phyloP scores from a whole-genome alignment of 2,797 vertebrate species.

The Poeciliopsis presidionis region DNA sequence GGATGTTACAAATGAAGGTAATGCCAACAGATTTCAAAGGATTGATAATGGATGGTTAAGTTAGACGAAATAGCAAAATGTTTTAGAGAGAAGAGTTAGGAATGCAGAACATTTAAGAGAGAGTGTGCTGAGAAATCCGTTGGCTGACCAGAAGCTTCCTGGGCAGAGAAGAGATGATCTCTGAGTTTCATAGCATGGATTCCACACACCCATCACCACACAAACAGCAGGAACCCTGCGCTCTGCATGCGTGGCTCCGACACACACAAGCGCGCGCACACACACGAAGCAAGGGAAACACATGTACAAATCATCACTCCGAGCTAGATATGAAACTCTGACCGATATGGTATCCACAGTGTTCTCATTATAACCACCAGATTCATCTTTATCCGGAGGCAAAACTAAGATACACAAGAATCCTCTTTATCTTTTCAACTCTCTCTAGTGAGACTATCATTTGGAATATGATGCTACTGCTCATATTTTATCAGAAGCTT shows the following conservation, averaged over 20 bases:
- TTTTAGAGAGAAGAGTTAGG: not conserved
- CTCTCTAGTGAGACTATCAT: constrained; percentile 6
- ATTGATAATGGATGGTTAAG: not conserved
- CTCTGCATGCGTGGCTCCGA: constrained; percentile 29
- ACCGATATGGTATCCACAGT: constrained; percentile 31
- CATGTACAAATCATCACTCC: constrained; percentile 34
- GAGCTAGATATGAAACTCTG: constrained; percentile 44
- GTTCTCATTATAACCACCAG: constrained; percentile 53
- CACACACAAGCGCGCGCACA: constrained; percentile 10
- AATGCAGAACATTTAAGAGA: constrained; percentile 22
- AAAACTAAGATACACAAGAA: constrained; percentile 34
- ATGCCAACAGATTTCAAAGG: constrained; percentile 5
- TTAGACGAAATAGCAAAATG: not conserved
- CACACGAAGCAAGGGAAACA: constrained; percentile 18
- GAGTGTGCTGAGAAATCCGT: constrained; percentile 47
- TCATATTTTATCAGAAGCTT: constrained; percentile 16
- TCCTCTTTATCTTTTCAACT: constrained; percentile 17
- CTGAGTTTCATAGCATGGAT: constrained; percentile 61
- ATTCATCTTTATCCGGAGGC: constrained; percentile 40
- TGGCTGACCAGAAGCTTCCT: constrained; percentile 70
- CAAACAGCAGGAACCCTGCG: constrained; percentile 52
- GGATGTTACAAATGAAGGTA: constrained; percentile 32
- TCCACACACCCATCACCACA: constrained; percentile 60
- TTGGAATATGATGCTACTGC: constrained; percentile 7
- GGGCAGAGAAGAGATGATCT: constrained; percentile 70